Evolutionary conservation across 2,113 vertebrate genomes (phyloP), one percentile per base, ranked within the genome.

Genomic region (Sporophila hypoxantha): DNA sequence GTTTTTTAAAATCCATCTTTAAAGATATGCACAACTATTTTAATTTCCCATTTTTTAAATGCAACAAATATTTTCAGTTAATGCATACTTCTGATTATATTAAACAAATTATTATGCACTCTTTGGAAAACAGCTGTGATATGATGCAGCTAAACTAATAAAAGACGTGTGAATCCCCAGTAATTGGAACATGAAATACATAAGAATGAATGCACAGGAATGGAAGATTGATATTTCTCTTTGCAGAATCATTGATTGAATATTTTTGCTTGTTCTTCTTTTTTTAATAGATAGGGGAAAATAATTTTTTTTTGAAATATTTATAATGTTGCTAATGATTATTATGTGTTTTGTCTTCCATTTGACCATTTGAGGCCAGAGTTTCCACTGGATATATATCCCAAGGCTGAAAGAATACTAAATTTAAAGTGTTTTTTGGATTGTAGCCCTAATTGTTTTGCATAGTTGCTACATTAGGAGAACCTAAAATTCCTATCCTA

Each of bases 301-400:
- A 29, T 0, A 73, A n/a, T 36, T 17, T 9, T 64, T 9, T 64
- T 27, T 10, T 0, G 0, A 53, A 76, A 41, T 21, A 49, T 59
- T 87, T 70, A 25, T 44, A 41, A 21, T 70, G 6, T 34, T 78
- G 11, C 2, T 75, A 17, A 75, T 67, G 52, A n/a, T 49, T 70
- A n/a, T 74, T 57, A 53, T 21, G 8, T 50, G 9, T 0, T 19
- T 76, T 59, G 5, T 32, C 27, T 65, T 73, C 47, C 4, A 4
- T 26, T 16, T 70, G n/a, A 32, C n/a, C 14, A 32, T n/a, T 39
- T 34, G 47, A 89, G 57, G 10, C 8, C 23, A n/a, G 47, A 49
- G 27, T 74, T 61, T 74, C 25, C 34, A 29, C 12, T 32, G 37
- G 7, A 44, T 75, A 53, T 67, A 37, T 2, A 36, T 41, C 6